Evolutionary conservation across 2,888 invertebrate genomes (phyloP).

Genomic region (Pyrrhosoma nymphula): DNA sequence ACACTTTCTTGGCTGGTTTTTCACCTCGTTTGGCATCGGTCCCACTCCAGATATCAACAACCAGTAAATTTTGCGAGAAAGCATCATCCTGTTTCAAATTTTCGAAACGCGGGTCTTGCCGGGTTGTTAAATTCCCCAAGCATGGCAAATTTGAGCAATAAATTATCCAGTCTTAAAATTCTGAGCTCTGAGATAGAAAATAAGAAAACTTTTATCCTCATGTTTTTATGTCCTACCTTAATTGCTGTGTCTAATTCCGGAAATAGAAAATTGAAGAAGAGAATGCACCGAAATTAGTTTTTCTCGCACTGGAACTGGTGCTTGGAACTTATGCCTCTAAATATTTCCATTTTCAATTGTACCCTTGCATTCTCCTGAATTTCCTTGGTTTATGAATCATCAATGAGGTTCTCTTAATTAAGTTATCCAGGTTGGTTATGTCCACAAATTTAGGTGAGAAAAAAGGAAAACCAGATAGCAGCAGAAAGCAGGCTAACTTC

Average conservation of each 20-base stretch:
- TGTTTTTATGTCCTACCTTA: no score
- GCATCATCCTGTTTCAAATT: background rate
- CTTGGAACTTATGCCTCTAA: no score
- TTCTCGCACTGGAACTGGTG: no score
- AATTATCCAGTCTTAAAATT: background rate
- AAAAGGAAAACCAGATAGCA: background rate
- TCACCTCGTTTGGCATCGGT: background rate
- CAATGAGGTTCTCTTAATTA: no score
- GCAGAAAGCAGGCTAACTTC: background rate
- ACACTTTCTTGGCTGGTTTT: conserved; percentile 3
- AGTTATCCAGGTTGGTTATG: no score
- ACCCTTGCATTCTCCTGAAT: no score
- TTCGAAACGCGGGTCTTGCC: background rate
- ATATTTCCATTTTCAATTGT: no score
- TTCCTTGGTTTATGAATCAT: no score
- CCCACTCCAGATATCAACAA: background rate
- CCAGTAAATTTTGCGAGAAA: background rate
- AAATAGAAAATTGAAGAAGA: no score
- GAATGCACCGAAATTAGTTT: no score
- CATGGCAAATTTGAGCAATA: background rate
- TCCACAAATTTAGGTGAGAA: background rate
- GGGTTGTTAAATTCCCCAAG: background rate
- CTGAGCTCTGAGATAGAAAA: background rate
- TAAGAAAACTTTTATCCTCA: no score
- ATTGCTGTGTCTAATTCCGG: no score